These are phyloP conservation scores for Chaetura pelagica DNA, from an alignment of 2,113 vertebrate species.

Conservation along the genomic window DNA sequence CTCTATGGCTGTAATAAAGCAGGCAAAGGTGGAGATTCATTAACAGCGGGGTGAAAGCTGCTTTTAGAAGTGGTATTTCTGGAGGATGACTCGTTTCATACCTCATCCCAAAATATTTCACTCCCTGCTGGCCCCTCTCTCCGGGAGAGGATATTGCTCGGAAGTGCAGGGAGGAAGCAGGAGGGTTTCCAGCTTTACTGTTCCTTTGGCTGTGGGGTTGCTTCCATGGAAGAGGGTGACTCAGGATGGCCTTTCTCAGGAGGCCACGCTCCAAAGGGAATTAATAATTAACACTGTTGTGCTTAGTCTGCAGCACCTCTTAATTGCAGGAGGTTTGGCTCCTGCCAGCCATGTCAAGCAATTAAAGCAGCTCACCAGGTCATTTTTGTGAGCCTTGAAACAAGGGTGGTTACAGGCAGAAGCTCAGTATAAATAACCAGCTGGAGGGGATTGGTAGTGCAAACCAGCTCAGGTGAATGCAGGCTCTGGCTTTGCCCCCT, in stretches of 20 bases:
- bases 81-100: neutral
- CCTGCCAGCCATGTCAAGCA: neutral
- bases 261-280: neutral
- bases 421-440: neutral
- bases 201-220: neutral
- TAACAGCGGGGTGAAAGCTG: neutral
- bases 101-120: constrained; percentile 15
- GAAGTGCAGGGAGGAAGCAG: constrained; percentile 28
- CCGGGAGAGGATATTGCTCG: constrained; percentile 34
- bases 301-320: neutral
- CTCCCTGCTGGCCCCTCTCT: neutral
- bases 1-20: neutral
- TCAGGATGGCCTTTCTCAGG: neutral
- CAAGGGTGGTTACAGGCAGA: neutral
- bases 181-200: neutral
- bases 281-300: constrained; percentile 28
- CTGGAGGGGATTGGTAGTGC: neutral
- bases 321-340: neutral
- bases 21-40: neutral
- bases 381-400: neutral
- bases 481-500: neutral
- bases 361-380: neutral
- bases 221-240: neutral
- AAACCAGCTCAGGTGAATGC: neutral
- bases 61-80: constrained; percentile 55